A percentile compares a stretch with the other conserved stretches of the same genome.
These are phyloP conservation scores for Hypanus sabinus DNA, from an alignment of 2,113 vertebrate species.

Conservation along the genomic window DNA sequence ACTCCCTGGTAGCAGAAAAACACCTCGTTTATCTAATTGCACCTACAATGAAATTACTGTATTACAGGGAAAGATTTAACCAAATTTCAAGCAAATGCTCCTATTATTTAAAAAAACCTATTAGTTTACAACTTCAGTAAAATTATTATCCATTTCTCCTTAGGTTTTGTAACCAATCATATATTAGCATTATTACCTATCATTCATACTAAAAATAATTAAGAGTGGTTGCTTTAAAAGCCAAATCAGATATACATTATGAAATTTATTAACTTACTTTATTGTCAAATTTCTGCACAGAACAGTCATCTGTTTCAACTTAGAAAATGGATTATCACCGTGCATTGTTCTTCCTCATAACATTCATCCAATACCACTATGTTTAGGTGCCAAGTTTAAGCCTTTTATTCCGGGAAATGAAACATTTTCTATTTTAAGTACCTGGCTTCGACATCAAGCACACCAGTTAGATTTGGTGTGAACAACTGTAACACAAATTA, in stretches of 20 bases:
- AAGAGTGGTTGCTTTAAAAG: neutral
- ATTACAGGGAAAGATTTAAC: neutral
- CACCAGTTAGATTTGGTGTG: neutral
- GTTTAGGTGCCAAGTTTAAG: neutral
- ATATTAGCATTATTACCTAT: neutral
- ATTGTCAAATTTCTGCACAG: neutral
- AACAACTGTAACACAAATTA: neutral
- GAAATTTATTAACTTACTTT: neutral
- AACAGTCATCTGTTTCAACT: no score
- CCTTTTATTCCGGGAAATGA: neutral
- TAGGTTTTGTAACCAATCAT: neutral
- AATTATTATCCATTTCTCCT: neutral
- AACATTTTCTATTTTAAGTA: neutral
- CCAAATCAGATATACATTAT: no score
- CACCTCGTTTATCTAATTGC: neutral
- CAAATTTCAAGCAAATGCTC: neutral
- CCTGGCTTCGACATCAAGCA: neutral
- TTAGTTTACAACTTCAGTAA: neutral
- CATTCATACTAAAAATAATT: neutral
- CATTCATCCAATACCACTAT: neutral
- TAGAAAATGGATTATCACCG: neutral
- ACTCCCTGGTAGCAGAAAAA: neutral
- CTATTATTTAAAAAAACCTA: neutral
- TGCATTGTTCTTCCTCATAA: neutral
- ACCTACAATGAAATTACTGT: neutral